Percentiles rank a stretch among this genome's conserved stretches.
phyloP scores from a whole-genome alignment of 1,140 invertebrate species.

The Zaprionus camerounensis region DNA sequence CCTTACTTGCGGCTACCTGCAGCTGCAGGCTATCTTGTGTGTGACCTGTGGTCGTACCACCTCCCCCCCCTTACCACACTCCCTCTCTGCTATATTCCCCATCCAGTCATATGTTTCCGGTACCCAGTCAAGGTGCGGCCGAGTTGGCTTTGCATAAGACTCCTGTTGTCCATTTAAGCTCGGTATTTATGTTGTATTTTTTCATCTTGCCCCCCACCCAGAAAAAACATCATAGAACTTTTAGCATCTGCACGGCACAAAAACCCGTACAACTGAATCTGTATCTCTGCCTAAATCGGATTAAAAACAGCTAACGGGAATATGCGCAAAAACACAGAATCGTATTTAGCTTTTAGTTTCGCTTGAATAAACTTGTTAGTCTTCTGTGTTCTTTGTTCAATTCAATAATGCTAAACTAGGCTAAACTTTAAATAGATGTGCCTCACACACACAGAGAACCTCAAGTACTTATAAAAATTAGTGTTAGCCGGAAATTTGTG shows the following conservation, averaged over 20 bases:
- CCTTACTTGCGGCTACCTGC: conserved; percentile 29
- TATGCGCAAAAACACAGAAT: not conserved
- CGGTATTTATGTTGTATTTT: conserved; percentile 45
- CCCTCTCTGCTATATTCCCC: not conserved
- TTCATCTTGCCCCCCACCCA: not conserved
- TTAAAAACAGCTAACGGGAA: conserved; percentile 53
- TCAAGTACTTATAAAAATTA: conserved; percentile 1
- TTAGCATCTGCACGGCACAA: not conserved
- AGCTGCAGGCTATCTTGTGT: conserved; percentile 13
- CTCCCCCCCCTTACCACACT: not conserved
- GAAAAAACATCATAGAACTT: not conserved
- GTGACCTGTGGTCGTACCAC: conserved; percentile 26
- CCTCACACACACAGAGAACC: not conserved
- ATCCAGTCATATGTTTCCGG: conserved; percentile 34
- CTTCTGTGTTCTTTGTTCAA: not conserved
- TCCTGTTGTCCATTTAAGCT: conserved; percentile 34
- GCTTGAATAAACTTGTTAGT: not conserved
- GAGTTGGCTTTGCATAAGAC: conserved; percentile 33
- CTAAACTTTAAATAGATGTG: not conserved
- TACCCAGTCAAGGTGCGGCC: conserved; percentile 44
- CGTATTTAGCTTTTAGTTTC: not conserved
- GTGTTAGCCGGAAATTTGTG: not conserved
- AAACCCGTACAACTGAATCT: not conserved
- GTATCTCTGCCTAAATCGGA: conserved; percentile 61
- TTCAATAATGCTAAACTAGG: not conserved